A percentile compares a stretch with the other conserved stretches of the same genome.
Evolutionary conservation across 1,140 invertebrate species (phyloP).

Genomic region (Diachasmimorpha longicaudata): DNA sequence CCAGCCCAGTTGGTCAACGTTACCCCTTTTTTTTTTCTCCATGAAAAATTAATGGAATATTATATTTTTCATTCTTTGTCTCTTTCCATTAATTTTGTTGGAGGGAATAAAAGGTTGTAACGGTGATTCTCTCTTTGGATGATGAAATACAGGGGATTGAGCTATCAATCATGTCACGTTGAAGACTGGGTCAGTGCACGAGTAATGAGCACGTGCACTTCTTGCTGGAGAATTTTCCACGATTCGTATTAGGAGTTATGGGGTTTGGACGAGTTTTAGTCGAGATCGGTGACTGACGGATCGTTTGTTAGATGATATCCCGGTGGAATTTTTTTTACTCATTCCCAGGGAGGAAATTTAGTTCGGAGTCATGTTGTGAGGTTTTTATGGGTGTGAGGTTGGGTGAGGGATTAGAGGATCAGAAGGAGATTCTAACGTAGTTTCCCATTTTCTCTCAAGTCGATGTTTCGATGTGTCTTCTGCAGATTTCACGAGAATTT

Average conservation of each 20-base stretch:
- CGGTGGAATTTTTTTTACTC: not conserved
- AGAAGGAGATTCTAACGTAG: too few species aligned
- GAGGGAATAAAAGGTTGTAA: not conserved
- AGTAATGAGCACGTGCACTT: not conserved
- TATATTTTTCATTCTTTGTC: not conserved
- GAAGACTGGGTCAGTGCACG: not conserved
- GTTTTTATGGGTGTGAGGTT: not conserved
- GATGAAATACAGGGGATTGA: conserved; percentile 14
- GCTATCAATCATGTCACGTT: not conserved
- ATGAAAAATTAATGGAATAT: not conserved
- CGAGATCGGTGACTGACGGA: not conserved
- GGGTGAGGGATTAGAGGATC: too few species aligned
- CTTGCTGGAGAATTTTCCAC: not conserved
- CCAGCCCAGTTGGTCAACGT: conserved; percentile 17
- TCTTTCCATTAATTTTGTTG: not conserved
- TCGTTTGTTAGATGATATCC: not conserved
- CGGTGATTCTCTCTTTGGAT: conserved; percentile 37
- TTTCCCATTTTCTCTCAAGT: too few species aligned
- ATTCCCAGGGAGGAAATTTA: not conserved
- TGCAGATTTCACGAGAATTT: too few species aligned
- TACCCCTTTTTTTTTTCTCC: conserved; percentile 21
- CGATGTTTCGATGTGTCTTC: too few species aligned
- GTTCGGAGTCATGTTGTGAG: not conserved
- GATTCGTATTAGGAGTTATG: not conserved
- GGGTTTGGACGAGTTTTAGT: not conserved